phyloP scores from a whole-genome alignment of 2,113 vertebrate genomes.

The Brachypteracias leptosomus region DNA sequence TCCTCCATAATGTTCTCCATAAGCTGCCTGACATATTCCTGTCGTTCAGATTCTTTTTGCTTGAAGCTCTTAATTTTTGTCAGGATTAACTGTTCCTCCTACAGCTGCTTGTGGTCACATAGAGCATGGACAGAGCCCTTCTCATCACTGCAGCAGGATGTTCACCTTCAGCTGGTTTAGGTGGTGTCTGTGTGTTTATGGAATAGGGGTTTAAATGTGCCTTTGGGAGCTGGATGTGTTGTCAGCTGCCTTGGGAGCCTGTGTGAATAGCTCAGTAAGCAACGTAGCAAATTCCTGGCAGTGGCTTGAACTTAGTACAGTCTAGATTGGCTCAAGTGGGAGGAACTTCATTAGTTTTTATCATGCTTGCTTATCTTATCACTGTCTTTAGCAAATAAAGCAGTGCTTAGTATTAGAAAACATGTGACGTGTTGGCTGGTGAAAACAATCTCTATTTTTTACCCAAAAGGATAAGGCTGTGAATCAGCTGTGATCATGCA shows the following conservation, averaged over 20 bases:
- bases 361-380: not conserved
- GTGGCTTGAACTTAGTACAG: not conserved
- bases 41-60: not conserved
- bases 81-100: not conserved
- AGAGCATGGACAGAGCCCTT: not conserved
- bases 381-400: not conserved
- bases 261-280: not conserved
- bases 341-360: not conserved
- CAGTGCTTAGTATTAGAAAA: not conserved
- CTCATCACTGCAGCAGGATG: not conserved
- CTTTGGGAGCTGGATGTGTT: not conserved
- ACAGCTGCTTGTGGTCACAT: not conserved
- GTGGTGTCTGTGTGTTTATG: rapidly evolving
- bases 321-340: not conserved
- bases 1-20: not conserved
- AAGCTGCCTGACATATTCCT: not conserved
- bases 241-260: not conserved
- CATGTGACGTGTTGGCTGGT: not conserved
- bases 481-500: not conserved
- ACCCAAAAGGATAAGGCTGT: not conserved
- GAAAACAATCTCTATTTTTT: not conserved
- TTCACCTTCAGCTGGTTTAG: not conserved
- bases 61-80: not conserved
- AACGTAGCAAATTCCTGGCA: not conserved
- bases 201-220: not conserved